phyloP scores from a whole-genome alignment of 1,140 invertebrate species.

The Calephelis virginiensis region DNA sequence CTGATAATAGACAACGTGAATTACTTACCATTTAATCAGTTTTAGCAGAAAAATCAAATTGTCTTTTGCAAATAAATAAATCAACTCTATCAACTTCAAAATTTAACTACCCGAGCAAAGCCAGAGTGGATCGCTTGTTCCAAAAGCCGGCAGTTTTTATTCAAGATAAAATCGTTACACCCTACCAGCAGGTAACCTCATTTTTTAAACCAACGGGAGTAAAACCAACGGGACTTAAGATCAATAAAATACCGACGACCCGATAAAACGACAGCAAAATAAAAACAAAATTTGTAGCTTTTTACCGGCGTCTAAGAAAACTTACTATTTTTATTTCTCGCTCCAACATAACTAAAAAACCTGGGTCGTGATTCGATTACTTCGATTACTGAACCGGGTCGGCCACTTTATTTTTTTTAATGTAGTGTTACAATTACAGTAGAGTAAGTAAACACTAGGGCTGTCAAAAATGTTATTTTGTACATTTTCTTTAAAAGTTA shows the following conservation, averaged over 20 bases:
- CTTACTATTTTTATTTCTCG: constrained; percentile 39
- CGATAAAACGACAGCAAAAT: constrained; percentile 6
- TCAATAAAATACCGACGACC: constrained; percentile 11
- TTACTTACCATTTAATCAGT: no score
- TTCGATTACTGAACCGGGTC: constrained; percentile 41
- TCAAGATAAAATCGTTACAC: background rate
- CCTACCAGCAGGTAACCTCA: constrained; percentile 3
- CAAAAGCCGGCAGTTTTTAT: no score
- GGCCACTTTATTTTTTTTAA: constrained; percentile 30
- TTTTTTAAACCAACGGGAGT: constrained; percentile 8
- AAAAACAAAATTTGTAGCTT: constrained; percentile 11
- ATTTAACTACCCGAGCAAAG: no score
- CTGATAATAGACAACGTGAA: no score
- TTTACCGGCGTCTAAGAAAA: constrained; percentile 38
- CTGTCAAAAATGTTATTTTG: constrained; percentile 25
- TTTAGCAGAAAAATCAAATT: no score
- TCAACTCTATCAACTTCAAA: no score
- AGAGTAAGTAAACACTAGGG: constrained; percentile 31
- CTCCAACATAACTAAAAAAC: constrained; percentile 30
- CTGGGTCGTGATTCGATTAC: constrained; percentile 46
- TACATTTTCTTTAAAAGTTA: background rate
- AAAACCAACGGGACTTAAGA: constrained; percentile 12
- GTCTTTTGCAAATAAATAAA: no score
- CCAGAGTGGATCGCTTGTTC: no score
- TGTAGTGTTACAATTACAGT: constrained; percentile 5